Base-by-base conservation (phyloP, 1,140 invertebrate genomes). In the Babylonia areolata region DNA sequence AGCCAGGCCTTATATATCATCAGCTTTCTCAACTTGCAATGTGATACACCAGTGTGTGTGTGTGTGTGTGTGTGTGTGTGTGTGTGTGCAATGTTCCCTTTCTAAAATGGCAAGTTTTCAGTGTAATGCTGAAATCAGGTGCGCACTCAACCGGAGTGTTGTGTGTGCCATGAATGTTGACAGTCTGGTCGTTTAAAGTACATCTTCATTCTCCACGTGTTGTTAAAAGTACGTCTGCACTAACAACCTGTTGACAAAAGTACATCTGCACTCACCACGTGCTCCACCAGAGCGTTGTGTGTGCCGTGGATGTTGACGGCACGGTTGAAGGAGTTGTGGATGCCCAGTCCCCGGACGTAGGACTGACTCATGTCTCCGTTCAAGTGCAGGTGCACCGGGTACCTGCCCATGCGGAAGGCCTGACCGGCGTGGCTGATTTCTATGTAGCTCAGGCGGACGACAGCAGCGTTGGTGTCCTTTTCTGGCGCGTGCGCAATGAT, bases 351-450 rank as follows among this genome's bases (percentile, higher is more conserved):
- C 71, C 87, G 89, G 9, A 94, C 92, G 78, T 93, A 94, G 5
- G 94, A 94, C 12, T 83, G 79, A 12, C 81, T 86, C 91, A 92
- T 92, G 71, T 92, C 86, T 12, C 94, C 93, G 82, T 93, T 93
- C 40, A 93, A 80, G 88, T 93, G 93, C 79, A 94, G 93, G 85
- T 94, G 93, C 39, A 94, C 89, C 0, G 94, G 93, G 89, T 94
- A 94, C 33, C 94, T 86, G 12, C 93, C 94, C 12, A 94, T 89
- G 58, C 93, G 86, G 87, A 94, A 94, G 15, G 93, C 92, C 85
- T 94, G 93, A 3, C 94, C 94, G 35, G 89, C 90, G 86, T 91
- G 87, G n/a, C 85, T 91, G 2, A 93, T 37, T 84, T 94, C 92
- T 17, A 91, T 85, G 85, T 91, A 91, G 2, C 85, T 85, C 11